These are phyloP conservation scores for Labrus mixtus DNA, from an alignment of 2,113 vertebrate species.

Conservation along the genomic window DNA sequence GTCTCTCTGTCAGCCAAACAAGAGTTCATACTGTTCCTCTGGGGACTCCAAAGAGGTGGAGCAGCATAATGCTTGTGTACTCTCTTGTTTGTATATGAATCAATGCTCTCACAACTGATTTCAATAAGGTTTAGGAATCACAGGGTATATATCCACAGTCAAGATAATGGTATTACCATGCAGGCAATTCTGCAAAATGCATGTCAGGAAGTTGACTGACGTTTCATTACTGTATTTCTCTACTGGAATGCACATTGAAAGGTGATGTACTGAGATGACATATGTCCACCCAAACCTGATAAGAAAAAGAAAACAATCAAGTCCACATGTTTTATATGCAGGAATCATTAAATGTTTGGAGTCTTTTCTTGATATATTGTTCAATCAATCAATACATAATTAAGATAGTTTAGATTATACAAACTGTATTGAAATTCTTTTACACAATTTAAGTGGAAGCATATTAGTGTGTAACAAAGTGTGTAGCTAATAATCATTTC, in stretches of 20 bases:
- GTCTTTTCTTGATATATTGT: too few relatives aligned
- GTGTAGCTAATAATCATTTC: too few relatives aligned
- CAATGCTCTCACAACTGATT: slow-evolving; percentile 26
- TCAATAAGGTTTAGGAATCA: slow-evolving; percentile 11
- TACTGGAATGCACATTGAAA: neutral
- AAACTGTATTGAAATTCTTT: too few relatives aligned
- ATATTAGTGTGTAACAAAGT: too few relatives aligned
- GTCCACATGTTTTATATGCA: neutral
- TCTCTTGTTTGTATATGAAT: slow-evolving; percentile 43
- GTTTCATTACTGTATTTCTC: neutral
- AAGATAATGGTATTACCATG: neutral
- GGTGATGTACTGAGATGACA: too few relatives aligned
- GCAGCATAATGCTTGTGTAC: slow-evolving; percentile 26
- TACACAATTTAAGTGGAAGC: too few relatives aligned
- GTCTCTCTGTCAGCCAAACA: slow-evolving; percentile 49
- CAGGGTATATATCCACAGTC: neutral
- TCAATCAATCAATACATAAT: too few relatives aligned
- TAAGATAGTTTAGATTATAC: too few relatives aligned
- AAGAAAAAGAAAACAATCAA: neutral
- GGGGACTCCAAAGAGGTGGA: slow-evolving; percentile 29
- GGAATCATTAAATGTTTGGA: neutral
- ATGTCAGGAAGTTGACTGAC: neutral
- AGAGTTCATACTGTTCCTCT: slow-evolving; percentile 42
- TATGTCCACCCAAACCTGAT: neutral
- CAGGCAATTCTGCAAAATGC: neutral